A percentile compares a stretch with the other conserved stretches of the same genome.
These are phyloP conservation scores for Marisa cornuarietis DNA, from an alignment of 1,140 invertebrate genomes.

Conservation along the genomic window DNA sequence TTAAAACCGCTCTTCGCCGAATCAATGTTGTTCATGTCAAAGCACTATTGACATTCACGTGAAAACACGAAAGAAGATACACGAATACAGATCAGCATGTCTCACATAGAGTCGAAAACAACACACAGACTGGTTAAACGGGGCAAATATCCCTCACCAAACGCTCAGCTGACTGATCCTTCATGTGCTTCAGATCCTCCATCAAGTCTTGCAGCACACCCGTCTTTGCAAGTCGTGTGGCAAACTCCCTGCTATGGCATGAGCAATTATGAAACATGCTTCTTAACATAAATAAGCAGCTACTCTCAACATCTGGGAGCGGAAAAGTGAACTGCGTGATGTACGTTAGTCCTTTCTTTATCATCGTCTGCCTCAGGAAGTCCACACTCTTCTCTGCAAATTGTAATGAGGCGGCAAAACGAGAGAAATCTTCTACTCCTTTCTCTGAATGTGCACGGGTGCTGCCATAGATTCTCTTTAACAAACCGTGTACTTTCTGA, in stretches of 20 bases:
- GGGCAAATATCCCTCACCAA: not conserved
- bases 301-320: too few species aligned
- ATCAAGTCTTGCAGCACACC: not conserved
- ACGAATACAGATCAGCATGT: not conserved
- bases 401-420: too few species aligned
- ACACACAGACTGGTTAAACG: not conserved
- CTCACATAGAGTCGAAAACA: not conserved
- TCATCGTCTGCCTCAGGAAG: too few species aligned
- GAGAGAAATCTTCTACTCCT: too few species aligned
- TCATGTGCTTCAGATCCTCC: not conserved
- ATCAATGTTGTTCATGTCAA: not conserved
- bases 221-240: not conserved
- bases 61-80: not conserved
- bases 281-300: not conserved
- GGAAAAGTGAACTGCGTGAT: too few species aligned
- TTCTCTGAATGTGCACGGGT: too few species aligned
- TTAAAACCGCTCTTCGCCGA: not conserved
- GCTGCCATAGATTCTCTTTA: too few species aligned
- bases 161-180: not conserved
- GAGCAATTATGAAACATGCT: not conserved
- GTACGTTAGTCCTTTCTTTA: too few species aligned
- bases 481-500: too few species aligned
- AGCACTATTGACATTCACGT: not conserved
- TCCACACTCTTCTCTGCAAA: too few species aligned
- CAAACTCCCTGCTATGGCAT: not conserved